A percentile compares a stretch with the other conserved stretches of the same genome.
Conservation (phyloP, 2,888 invertebrate species). For the Sesia apiformis region DNA sequence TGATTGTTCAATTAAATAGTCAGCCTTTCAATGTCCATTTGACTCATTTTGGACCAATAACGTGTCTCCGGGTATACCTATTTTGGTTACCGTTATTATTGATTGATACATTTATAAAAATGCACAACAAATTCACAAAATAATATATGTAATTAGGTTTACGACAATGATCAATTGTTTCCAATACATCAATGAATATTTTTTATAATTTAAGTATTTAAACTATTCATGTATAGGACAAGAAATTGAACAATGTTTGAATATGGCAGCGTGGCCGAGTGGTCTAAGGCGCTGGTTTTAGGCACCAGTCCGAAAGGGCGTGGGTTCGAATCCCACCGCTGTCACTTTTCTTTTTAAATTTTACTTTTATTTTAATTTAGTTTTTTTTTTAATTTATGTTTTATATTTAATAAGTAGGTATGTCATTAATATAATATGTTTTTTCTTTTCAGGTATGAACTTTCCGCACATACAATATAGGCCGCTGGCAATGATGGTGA, state of each 20-base stretch:
- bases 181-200: too few relatives aligned
- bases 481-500: neutral
- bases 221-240: neutral
- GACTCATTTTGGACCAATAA: too few relatives aligned
- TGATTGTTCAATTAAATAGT: too few relatives aligned
- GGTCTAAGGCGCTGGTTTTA: slow-evolving; percentile 79
- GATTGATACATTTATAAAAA: too few relatives aligned
- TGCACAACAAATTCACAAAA: too few relatives aligned
- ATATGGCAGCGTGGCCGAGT: slow-evolving; percentile 78
- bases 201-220: too few relatives aligned
- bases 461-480: neutral
- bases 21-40: too few relatives aligned
- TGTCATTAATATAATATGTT: too few relatives aligned
- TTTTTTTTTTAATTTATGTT: neutral
- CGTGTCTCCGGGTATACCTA: too few relatives aligned
- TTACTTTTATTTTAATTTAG: neutral
- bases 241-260: neutral
- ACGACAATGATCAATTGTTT: too few relatives aligned
- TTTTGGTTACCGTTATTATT: too few relatives aligned
- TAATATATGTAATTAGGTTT: too few relatives aligned
- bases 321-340: slow-evolving; percentile 83
- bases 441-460: neutral
- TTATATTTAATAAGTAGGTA: neutral
- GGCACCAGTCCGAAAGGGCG: slow-evolving; percentile 82
- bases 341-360: slow-evolving; percentile 39